Base-by-base conservation (phyloP, 2,888 invertebrate species). In the Idaea dimidiata region DNA sequence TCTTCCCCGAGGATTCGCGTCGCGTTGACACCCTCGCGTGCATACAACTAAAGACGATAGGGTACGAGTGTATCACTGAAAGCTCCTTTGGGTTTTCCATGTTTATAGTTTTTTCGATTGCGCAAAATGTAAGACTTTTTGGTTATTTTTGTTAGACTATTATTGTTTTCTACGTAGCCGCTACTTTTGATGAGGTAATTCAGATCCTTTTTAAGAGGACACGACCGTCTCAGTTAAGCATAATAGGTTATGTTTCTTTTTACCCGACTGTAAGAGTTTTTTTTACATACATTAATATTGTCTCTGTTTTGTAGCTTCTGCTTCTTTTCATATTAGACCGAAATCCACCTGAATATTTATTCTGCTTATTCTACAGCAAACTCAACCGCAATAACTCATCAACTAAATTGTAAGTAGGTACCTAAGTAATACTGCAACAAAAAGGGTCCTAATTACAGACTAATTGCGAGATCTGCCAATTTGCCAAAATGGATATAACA, bases 401-500 rank as follows among this genome's bases (percentile, higher is more conserved):
- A 43, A 43, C 43, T 14, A 10, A 43, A 14, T 43, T 43, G 14
- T 14, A 32, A 6, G 32, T 3, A 43, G 14, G 3, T 24, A 24
- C 24, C 24, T 24, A 3, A 24, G 3, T 24, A 3, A 3, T 5
- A 24, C 24, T 63, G 66, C 56, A 65, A 66, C 69, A 76, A 78
- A 79, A 73, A 78, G 72, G 70, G 71, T 74, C 78, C 75, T 82
- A 82, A 83, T 84, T 82, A 78, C 77, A 70, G 69, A 74, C 72
- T 78, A 79, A n/a, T n/a, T 76, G 79, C 82, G 82, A 83, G 87
- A 90, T 89, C 85, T 86, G 85, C 86, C 87, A 90, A 90, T 91
- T 91, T 86, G 89, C 82, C 84, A 89, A 90, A 92, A 90, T 88
- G 91, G 89, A 89, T 91, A 91, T 91, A 91, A 91, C 86, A 91